Evolutionary conservation across 2,797 vertebrate genomes (phyloP).

Genomic region (Buceros bicornis): DNA sequence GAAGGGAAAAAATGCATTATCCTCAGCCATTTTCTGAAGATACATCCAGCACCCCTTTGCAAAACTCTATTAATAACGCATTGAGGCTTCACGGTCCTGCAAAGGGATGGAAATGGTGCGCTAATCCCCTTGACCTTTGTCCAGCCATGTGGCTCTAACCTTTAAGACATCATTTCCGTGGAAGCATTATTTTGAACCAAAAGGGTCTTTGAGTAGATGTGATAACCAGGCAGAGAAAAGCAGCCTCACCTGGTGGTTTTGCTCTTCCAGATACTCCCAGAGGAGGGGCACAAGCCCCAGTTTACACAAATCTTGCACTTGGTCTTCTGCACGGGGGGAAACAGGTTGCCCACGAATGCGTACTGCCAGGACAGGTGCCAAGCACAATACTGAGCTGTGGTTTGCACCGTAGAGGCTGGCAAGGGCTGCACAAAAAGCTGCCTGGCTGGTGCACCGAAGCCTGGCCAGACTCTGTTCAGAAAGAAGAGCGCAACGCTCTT

Average conservation of each 20-base stretch:
- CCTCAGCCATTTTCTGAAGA: conserved; percentile 33
- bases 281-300: neutral
- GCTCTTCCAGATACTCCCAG: neutral
- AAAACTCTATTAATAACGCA: neutral
- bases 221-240: neutral
- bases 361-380: neutral
- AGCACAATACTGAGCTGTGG: neutral
- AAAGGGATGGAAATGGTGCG: neutral
- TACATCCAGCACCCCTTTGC: neutral
- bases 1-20: neutral
- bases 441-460: neutral
- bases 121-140: neutral
- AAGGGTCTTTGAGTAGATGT: neutral
- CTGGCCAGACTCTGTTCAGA: neutral
- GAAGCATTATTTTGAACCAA: neutral
- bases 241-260: neutral
- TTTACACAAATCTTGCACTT: neutral
- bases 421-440: neutral
- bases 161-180: neutral
- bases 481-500: neutral
- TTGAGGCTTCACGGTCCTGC: neutral
- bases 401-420: neutral
- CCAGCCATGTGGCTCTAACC: rapidly evolving
- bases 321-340: rapidly evolving
- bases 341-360: rapidly evolving